Evolutionary conservation across 2,113 vertebrate genomes (phyloP).

Genomic region (Lasiurus cinereus): DNA sequence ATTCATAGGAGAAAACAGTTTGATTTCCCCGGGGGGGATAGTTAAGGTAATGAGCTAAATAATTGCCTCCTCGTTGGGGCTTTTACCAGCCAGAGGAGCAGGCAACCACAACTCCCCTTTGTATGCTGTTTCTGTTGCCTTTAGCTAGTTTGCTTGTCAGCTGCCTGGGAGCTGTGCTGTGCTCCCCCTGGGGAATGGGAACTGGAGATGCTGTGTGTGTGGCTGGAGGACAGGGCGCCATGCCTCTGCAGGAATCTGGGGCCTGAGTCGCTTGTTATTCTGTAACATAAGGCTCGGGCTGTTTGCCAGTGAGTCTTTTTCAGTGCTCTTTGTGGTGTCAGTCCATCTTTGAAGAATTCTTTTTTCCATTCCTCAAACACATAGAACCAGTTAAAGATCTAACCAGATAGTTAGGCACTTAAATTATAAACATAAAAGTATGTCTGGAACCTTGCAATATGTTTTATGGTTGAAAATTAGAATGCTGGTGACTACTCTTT

Average conservation of each 20-base stretch:
- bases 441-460: conserved; percentile 35
- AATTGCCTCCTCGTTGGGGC: conserved; percentile 73
- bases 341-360: conserved; percentile 58
- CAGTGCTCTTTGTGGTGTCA: conserved; percentile 57
- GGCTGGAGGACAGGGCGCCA: not conserved
- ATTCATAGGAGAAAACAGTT: conserved; percentile 53
- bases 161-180: not conserved
- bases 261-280: conserved; percentile 65
- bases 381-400: conserved; percentile 59
- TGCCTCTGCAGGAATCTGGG: conserved; percentile 66
- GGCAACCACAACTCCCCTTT: conserved; percentile 56
- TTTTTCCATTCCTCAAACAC: conserved; percentile 57
- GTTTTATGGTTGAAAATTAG: conserved; percentile 34
- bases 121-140: conserved; percentile 35
- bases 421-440: conserved; percentile 45
- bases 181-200: not conserved
- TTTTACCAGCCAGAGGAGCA: conserved; percentile 64
- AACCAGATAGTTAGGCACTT: conserved; percentile 59
- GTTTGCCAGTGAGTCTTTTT: conserved; percentile 45
- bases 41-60: conserved; percentile 76
- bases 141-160: conserved; percentile 37
- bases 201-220: accelerated
- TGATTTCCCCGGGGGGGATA: conserved; percentile 64
- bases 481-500: not conserved
- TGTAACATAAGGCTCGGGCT: conserved; percentile 58